Evolutionary conservation across 2,888 invertebrate species (phyloP), one percentile per base, ranked within the genome.

Genomic region (Hermodice carunculata): DNA sequence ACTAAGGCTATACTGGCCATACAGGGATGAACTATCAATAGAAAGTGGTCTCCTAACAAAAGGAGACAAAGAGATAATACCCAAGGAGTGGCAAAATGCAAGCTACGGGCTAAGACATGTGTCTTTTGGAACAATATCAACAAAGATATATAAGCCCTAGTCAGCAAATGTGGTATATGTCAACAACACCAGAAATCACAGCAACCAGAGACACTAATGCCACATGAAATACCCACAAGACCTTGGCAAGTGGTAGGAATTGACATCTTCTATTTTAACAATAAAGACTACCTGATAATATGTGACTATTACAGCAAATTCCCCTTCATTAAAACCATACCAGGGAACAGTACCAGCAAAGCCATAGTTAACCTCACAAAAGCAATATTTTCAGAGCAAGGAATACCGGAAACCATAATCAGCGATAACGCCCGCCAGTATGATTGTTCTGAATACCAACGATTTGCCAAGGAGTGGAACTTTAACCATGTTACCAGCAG

Each of bases 11-110:
- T 66, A 68, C 31, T 65, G 64, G 60, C 34, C 63, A 11, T 53
- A 2, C 42, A 68, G 3, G n/a, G n/a, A n/a, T n/a, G n/a, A n/a
- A n/a, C n/a, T n/a, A n/a, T n/a, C n/a, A n/a, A n/a, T n/a, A n/a
- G 63, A 65, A 17, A 57, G 69, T 61, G 63, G 63, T 14, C 24
- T 69, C 17, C 32, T 70, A 14, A 29, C 66, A 22, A 70, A 70
- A 29, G 67, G 65, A n/a, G 24, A 59, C 32, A 51, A 56, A 49
- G 34, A 67, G 5, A 26, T 67, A 6, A 53, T 67, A 17, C 66
- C 60, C 24, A 60, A 28, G 62, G 62, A 26, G 26, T 58, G 6
- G 63, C 59, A 34, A 68, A 66, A 46, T 59, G 65, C 24, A 52
- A 51, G 11, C 43, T 58, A 19, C 40, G 56, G 14, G 67, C 67